Percentiles rank a stretch among this genome's conserved stretches.
phyloP scores from a whole-genome alignment of 2,888 invertebrate species.

The Dryobotodes eremita region DNA sequence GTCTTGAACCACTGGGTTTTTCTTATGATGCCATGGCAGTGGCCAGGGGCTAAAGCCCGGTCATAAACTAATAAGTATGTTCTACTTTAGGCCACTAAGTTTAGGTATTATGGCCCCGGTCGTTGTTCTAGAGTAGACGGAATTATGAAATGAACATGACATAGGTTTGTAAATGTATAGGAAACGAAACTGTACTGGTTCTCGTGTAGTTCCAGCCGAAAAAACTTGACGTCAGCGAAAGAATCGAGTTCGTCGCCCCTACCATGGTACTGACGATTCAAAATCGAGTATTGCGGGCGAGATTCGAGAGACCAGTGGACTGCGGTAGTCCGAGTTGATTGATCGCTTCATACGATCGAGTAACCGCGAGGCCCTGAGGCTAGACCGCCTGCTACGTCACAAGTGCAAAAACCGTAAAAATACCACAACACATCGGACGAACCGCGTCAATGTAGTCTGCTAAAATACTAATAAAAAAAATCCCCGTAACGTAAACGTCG shows the following conservation, averaged over 20 bases:
- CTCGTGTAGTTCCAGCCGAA: background rate
- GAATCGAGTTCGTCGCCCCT: background rate
- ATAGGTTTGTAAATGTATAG: background rate
- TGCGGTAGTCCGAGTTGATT: conserved; percentile 50
- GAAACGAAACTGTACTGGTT: background rate
- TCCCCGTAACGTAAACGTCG: conserved; percentile 47
- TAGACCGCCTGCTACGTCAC: conserved; percentile 54
- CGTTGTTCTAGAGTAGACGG: background rate
- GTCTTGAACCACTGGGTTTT: conserved; percentile 24
- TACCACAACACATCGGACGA: conserved; percentile 46
- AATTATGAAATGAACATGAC: conserved; percentile 6
- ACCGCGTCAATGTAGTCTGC: conserved; percentile 53
- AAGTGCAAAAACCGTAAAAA: conserved; percentile 55
- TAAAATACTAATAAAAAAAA: conserved; percentile 43
- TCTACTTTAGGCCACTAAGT: background rate
- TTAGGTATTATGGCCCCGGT: background rate
- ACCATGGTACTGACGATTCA: conserved; percentile 22
- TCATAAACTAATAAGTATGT: background rate
- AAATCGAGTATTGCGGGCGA: conserved; percentile 21
- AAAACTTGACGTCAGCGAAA: conserved; percentile 16
- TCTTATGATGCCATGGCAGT: conserved; percentile 6
- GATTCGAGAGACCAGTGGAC: conserved; percentile 37
- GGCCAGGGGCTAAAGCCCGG: background rate
- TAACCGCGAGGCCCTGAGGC: conserved; percentile 59
- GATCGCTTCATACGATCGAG: conserved; percentile 52